phyloP scores from a whole-genome alignment of 2,888 invertebrate genomes.

The Escarpia spicata region DNA sequence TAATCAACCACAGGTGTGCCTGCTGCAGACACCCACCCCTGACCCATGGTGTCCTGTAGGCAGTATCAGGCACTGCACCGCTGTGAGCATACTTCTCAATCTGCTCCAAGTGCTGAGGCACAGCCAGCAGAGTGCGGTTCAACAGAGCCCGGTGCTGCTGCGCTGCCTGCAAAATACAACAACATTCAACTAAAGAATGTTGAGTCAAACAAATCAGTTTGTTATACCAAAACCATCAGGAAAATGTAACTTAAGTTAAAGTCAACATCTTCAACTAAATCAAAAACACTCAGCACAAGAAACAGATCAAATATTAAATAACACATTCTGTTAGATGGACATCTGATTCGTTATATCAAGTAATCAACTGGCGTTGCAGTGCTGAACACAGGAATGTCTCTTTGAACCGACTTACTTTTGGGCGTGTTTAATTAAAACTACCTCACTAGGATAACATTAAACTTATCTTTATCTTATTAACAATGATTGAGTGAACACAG shows the following conservation, averaged over 20 bases:
- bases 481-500: too few relatives aligned
- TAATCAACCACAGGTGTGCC: not conserved
- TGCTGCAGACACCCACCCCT: not conserved
- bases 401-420: too few relatives aligned
- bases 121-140: not conserved
- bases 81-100: not conserved
- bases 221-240: too few relatives aligned
- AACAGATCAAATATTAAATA: not conserved
- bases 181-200: not conserved
- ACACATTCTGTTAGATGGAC: not conserved
- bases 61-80: not conserved
- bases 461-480: too few relatives aligned
- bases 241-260: not conserved
- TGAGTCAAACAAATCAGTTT: too few relatives aligned
- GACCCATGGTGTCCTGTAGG: not conserved
- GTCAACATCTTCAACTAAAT: not conserved
- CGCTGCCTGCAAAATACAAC: not conserved
- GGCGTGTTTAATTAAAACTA: too few relatives aligned
- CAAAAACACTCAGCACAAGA: not conserved
- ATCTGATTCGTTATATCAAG: too few relatives aligned
- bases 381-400: too few relatives aligned
- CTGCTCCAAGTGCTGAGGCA: not conserved
- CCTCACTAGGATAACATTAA: too few relatives aligned
- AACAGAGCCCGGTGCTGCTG: not conserved
- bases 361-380: too few relatives aligned